These are phyloP conservation scores for Catharus bicknelli DNA, from an alignment of 2,113 vertebrate genomes.

Conservation along the genomic window DNA sequence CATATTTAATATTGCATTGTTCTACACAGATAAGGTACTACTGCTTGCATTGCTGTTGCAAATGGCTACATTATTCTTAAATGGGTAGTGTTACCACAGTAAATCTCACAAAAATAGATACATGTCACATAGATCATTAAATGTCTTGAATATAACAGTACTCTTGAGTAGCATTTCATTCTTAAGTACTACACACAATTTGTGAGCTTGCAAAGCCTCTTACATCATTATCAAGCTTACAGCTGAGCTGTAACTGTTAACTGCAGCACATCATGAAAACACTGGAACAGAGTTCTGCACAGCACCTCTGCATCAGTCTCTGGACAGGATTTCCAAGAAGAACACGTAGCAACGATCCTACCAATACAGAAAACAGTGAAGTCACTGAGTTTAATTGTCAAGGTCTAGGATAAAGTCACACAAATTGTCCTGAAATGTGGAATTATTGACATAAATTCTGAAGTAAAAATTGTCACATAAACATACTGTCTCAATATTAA, in stretches of 20 bases:
- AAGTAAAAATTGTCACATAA: neutral
- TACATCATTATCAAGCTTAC: slow-evolving; percentile 51
- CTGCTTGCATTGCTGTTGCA: slow-evolving; percentile 73
- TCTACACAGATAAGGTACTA: slow-evolving; percentile 59
- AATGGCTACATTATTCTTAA: slow-evolving; percentile 33
- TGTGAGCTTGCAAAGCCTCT: neutral
- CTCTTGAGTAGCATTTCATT: neutral
- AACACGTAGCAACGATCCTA: slow-evolving; percentile 82
- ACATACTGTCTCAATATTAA: neutral
- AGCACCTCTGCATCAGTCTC: slow-evolving; percentile 85
- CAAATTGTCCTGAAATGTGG: neutral
- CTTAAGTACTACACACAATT: neutral
- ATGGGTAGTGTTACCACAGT: slow-evolving; percentile 36
- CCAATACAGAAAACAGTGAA: neutral
- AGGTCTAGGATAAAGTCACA: neutral
- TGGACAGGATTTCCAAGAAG: slow-evolving; percentile 87
- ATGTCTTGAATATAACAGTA: neutral
- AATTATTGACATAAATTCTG: neutral
- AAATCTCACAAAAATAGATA: neutral
- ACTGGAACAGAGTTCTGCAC: slow-evolving; percentile 74
- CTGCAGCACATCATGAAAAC: slow-evolving; percentile 85
- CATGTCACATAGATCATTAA: neutral
- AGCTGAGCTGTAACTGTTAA: slow-evolving; percentile 80
- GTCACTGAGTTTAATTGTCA: neutral
- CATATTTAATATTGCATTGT: slow-evolving; percentile 81